phyloP scores from a whole-genome alignment of 2,888 invertebrate genomes.

The Athalia cordata region DNA sequence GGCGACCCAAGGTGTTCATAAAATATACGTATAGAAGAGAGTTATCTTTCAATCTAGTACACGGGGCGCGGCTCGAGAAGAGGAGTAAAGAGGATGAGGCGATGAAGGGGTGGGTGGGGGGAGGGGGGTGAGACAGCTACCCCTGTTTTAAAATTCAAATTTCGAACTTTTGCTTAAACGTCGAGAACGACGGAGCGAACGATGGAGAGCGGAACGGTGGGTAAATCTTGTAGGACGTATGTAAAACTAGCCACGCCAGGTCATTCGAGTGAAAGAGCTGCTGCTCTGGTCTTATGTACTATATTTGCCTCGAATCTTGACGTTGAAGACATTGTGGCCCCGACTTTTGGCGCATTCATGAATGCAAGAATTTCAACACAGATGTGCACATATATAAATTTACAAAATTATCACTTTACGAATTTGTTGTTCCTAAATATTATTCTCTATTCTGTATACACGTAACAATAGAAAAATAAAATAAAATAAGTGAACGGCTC shows the following conservation, averaged over 20 bases:
- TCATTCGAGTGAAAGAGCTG: conserved; percentile 26
- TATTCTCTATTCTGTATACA: too few species aligned
- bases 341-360: neutral
- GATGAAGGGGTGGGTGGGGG: conserved; percentile 20
- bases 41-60: conserved; percentile 53
- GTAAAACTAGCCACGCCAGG: conserved; percentile 37
- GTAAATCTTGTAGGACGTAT: conserved; percentile 47
- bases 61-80: conserved; percentile 28
- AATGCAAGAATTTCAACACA: neutral
- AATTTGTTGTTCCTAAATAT: too few species aligned
- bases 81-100: conserved; percentile 20
- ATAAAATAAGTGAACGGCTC: too few species aligned
- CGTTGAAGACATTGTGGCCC: neutral
- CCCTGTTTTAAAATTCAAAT: conserved; percentile 64
- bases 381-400: too few species aligned
- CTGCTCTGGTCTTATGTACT: conserved; percentile 3
- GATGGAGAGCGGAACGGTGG: conserved; percentile 2
- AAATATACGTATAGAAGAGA: conserved; percentile 58
- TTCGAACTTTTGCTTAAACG: conserved; percentile 62
- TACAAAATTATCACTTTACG: too few species aligned
- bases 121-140: conserved; percentile 38
- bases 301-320: too few species aligned
- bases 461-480: too few species aligned
- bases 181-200: conserved; percentile 46
- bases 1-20: conserved; percentile 55